phyloP scores from a whole-genome alignment of 2,113 vertebrate genomes.

The Heloderma charlesbogerti region DNA sequence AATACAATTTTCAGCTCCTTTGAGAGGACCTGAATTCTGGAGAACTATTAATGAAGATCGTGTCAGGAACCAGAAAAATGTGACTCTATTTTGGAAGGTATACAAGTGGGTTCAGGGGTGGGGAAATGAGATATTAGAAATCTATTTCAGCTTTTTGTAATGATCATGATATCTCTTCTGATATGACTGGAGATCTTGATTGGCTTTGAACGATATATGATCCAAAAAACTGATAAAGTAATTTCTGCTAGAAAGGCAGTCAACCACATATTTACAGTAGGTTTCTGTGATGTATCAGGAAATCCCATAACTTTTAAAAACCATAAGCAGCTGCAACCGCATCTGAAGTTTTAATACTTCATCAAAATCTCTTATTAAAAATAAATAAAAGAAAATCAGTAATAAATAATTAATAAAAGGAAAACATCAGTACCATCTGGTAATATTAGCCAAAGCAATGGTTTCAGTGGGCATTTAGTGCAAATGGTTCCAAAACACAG shows the following conservation, averaged over 20 bases:
- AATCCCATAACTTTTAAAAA: neutral
- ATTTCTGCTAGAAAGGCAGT: neutral
- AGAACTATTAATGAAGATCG: slow-evolving; percentile 79
- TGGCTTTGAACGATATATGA: neutral
- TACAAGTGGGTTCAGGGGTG: neutral
- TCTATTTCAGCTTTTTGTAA: neutral
- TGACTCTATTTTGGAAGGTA: slow-evolving; percentile 93
- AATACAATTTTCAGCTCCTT: slow-evolving; percentile 78
- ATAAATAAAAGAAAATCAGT: too few relatives aligned
- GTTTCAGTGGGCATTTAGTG: neutral
- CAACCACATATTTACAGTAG: neutral
- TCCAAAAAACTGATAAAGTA: neutral
- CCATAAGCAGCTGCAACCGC: neutral
- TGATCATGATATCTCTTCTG: neutral
- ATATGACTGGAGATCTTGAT: neutral
- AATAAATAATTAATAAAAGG: neutral
- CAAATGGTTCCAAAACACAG: neutral
- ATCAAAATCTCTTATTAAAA: neutral
- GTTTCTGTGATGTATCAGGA: neutral
- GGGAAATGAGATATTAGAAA: neutral
- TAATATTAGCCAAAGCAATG: neutral
- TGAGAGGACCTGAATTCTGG: slow-evolving; percentile 92
- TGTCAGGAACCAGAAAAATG: slow-evolving; percentile 76
- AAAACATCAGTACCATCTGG: neutral
- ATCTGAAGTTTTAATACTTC: neutral